phyloP scores from a whole-genome alignment of 2,113 vertebrate genomes.

The Phoenicopterus ruber region DNA sequence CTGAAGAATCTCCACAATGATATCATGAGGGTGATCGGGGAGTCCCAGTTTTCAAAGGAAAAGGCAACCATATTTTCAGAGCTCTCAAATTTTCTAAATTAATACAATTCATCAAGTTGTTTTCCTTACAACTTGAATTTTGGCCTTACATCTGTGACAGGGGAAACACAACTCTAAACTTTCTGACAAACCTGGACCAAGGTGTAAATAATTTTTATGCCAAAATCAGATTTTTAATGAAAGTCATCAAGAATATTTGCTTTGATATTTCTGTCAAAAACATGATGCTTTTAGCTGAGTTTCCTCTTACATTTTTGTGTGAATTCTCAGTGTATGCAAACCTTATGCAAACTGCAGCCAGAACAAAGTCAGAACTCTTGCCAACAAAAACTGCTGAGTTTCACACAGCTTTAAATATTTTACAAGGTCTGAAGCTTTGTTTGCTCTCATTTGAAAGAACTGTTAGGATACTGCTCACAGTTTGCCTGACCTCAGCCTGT shows the following conservation, averaged over 20 bases:
- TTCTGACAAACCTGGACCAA: background rate
- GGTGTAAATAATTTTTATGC: background rate
- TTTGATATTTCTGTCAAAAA: background rate
- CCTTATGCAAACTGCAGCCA: slow-evolving; percentile 1
- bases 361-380: background rate
- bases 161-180: background rate
- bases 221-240: background rate
- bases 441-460: slow-evolving; percentile 68
- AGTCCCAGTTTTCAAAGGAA: background rate
- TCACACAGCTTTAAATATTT: slow-evolving; percentile 66
- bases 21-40: background rate
- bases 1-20: background rate
- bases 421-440: slow-evolving; percentile 63
- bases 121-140: background rate
- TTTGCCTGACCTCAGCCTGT: slow-evolving; percentile 64
- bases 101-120: background rate
- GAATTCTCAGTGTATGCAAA: background rate
- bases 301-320: background rate
- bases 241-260: background rate
- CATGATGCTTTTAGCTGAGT: background rate
- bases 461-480: slow-evolving; percentile 63
- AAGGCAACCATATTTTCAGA: background rate
- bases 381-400: slow-evolving; percentile 53
- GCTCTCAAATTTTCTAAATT: background rate
- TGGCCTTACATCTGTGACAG: background rate